Percentiles rank a stretch among this genome's conserved stretches.
phyloP scores from a whole-genome alignment of 2,797 vertebrate species.

The Rhadinocentrus ornatus region DNA sequence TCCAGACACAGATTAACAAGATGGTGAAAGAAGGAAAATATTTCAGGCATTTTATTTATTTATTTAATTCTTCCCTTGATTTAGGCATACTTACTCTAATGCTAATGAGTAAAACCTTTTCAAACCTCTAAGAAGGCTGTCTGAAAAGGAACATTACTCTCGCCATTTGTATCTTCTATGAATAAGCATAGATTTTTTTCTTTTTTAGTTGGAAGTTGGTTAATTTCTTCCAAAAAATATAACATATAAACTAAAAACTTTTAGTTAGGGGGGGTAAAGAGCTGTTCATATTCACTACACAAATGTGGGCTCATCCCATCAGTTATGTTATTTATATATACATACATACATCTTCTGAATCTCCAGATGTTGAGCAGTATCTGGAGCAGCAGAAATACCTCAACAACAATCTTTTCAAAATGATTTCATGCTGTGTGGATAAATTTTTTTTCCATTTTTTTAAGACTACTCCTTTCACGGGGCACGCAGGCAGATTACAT shows the following conservation, averaged over 20 bases:
- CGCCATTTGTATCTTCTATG: too few relatives aligned
- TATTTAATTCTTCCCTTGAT: not conserved
- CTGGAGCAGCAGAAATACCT: constrained; percentile 27
- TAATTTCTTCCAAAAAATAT: not conserved
- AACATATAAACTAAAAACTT: not conserved
- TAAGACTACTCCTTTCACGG: constrained; percentile 20
- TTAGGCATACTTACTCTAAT: not conserved
- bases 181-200: too few relatives aligned
- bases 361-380: constrained; percentile 10
- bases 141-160: not conserved
- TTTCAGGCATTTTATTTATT: not conserved
- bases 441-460: constrained; percentile 18
- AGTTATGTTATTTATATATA: not conserved
- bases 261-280: not conserved
- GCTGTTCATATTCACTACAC: not conserved
- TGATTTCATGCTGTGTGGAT: constrained; percentile 41
- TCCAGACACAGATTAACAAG: not conserved
- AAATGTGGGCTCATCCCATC: constrained; percentile 1
- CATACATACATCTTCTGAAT: not conserved
- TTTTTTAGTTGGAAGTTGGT: too few relatives aligned
- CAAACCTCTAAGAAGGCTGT: not conserved
- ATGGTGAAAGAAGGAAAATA: not conserved
- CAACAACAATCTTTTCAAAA: constrained; percentile 21
- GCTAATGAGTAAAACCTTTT: not conserved
- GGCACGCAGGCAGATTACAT: constrained; percentile 53